Conservation (phyloP, 2,113 vertebrate species). For the Pluvianellus socialis region DNA sequence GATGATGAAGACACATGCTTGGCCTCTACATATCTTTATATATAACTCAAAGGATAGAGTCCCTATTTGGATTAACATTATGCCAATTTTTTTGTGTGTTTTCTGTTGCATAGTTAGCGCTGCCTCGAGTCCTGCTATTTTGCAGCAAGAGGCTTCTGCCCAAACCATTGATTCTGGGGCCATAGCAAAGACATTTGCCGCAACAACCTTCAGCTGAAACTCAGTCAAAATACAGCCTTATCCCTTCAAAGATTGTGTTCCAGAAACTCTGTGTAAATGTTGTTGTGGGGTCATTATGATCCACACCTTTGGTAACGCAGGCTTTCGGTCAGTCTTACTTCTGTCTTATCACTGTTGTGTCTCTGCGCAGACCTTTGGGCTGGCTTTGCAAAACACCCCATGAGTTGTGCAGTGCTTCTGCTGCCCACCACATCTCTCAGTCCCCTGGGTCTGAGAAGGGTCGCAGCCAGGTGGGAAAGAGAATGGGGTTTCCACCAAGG, state of each 20-base stretch:
- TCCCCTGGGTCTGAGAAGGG: neutral
- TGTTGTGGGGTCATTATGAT: neutral
- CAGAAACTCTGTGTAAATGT: neutral
- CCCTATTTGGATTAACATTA: neutral
- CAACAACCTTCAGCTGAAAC: neutral
- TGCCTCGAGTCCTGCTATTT: neutral
- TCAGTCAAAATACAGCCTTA: slow-evolving; percentile 22
- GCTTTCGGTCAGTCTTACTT: neutral
- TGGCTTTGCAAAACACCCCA: neutral
- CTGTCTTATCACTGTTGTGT: slow-evolving; percentile 51
- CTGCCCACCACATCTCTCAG: neutral
- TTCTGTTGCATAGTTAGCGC: neutral
- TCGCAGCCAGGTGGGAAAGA: neutral
- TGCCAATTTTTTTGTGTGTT: neutral
- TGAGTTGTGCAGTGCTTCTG: neutral
- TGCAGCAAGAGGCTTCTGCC: neutral
- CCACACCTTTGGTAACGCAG: neutral
- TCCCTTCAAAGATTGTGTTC: neutral
- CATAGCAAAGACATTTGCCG: neutral
- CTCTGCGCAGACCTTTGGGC: neutral
- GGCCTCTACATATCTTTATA: neutral
- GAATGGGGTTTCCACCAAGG: accelerated
- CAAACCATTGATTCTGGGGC: neutral
- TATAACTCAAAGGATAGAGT: neutral
- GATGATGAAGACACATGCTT: neutral